A percentile compares a stretch with the other conserved stretches of the same genome.
Conservation (phyloP, 1,140 invertebrate genomes). For the Pogonus chalceus region DNA sequence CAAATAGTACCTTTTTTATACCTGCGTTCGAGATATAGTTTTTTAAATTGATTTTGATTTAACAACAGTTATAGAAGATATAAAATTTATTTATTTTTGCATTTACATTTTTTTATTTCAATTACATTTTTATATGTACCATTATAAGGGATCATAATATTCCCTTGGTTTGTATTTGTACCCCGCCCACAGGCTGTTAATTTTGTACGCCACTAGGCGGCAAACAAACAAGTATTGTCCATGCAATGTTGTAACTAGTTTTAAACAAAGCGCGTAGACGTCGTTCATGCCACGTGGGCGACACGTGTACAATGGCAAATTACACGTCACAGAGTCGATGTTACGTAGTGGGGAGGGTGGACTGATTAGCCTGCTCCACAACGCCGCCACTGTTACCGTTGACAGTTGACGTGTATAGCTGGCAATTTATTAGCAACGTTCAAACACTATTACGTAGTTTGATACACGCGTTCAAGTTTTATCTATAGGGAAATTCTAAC, state of each 20-base stretch:
- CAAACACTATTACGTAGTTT: conserved; percentile 13
- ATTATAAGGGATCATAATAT: background rate
- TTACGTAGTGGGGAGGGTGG: background rate
- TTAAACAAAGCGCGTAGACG: conserved; percentile 26
- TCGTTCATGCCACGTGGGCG: conserved; percentile 22
- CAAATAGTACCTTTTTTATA: too few relatives aligned
- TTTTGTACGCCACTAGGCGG: background rate
- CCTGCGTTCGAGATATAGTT: too few relatives aligned
- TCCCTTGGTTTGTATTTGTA: background rate
- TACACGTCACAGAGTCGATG: conserved; percentile 27
- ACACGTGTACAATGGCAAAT: conserved; percentile 29
- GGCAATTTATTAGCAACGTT: conserved; percentile 29
- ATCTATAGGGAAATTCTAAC: conserved; percentile 9
- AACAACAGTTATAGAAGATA: too few relatives aligned
- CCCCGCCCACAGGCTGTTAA: background rate
- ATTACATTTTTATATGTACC: too few relatives aligned
- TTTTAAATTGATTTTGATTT: too few relatives aligned
- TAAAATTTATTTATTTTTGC: too few relatives aligned
- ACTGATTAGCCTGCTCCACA: conserved; percentile 27
- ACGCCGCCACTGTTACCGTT: conserved; percentile 17
- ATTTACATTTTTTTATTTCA: too few relatives aligned
- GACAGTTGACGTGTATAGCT: conserved; percentile 33
- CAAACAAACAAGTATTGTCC: background rate
- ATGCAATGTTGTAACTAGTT: conserved; percentile 23
- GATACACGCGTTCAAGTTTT: conserved; percentile 1